These are phyloP conservation scores for Pocillopora verrucosa DNA, from an alignment of 64 coral and sea anemone genomes.

Conservation along the genomic window DNA sequence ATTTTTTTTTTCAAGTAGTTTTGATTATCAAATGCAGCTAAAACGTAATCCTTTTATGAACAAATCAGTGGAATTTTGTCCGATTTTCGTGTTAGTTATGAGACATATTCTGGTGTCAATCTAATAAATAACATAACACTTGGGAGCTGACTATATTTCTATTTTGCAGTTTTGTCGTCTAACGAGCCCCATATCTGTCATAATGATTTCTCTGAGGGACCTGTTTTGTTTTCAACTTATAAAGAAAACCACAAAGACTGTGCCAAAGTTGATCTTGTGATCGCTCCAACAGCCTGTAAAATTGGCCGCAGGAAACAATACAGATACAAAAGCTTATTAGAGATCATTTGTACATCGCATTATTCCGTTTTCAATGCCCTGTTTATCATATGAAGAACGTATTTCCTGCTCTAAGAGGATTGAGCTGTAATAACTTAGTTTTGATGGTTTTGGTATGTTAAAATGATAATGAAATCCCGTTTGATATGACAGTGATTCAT, in stretches of 20 bases:
- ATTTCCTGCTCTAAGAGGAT: neutral
- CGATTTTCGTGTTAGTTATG: too few relatives aligned
- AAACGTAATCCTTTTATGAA: too few relatives aligned
- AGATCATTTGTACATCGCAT: conserved; percentile 10
- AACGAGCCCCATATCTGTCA: neutral
- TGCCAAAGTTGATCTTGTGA: neutral
- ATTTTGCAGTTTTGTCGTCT: neutral
- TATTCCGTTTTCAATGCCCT: conserved; percentile 4
- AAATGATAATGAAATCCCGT: neutral
- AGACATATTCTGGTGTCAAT: too few relatives aligned
- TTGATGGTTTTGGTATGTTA: neutral
- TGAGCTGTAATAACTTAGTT: neutral
- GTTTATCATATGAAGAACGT: conserved; percentile 33
- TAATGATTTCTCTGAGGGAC: neutral
- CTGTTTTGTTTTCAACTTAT: neutral
- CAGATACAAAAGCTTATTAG: conserved; percentile 7
- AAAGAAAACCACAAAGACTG: neutral
- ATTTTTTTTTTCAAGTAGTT: too few relatives aligned
- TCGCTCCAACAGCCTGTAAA: neutral
- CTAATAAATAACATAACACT: too few relatives aligned
- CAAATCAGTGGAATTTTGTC: too few relatives aligned
- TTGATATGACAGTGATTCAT: neutral
- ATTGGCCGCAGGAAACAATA: conserved; percentile 14
- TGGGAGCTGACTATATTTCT: too few relatives aligned
- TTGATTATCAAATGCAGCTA: too few relatives aligned